Evolutionary conservation across 2,888 invertebrate genomes (phyloP), one percentile per base, ranked within the genome.

Genomic region (Ophion slaviceki): DNA sequence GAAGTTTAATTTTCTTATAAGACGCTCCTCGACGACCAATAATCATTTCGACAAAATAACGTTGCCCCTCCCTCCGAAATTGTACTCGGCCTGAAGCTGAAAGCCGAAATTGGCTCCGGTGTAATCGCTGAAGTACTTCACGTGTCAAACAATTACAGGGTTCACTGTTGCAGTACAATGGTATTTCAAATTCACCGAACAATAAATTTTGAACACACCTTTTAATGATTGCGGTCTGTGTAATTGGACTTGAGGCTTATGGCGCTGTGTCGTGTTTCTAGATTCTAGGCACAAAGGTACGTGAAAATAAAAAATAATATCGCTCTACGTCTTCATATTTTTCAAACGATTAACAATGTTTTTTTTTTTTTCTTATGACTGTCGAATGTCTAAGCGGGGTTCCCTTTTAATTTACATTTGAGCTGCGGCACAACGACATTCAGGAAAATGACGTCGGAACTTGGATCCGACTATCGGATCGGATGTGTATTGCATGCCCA

Each of bases 141-240:
- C 40, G 64, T 36, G 64, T 76, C 64, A 66, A 36, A 32, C n/a
- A 66, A 66, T 47, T 64, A 47, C 76, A 76, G 76, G 76, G 76
- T 76, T 76, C 53, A 66, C 47, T 66, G 64, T 61, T 53, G 53
- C 47, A 28, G 47, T 47, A 53, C 64, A 66, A 45, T 53, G 64
- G 53, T 66, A 66, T 76, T 76, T 66, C 24, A 66, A 28, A 76
- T 32, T 76, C 36, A 32, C 76, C 11, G 47, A 66, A 76, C 10
- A 76, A 76, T 76, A 76, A 76, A 76, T 76, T 76, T 76, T 76
- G n/a, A 76, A 76, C 53, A 53, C 53, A 53, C 76, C 47, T 76
- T 76, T 32, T 76, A 76, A 76, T 32, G n/a, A 53, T 28, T 40
- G 7, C 64, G n/a, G 32, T 75, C 45, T 45, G 6, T 61, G 10